Conservation (phyloP, 2,797 vertebrate genomes). For the Hyperoplus lanceolatus region DNA sequence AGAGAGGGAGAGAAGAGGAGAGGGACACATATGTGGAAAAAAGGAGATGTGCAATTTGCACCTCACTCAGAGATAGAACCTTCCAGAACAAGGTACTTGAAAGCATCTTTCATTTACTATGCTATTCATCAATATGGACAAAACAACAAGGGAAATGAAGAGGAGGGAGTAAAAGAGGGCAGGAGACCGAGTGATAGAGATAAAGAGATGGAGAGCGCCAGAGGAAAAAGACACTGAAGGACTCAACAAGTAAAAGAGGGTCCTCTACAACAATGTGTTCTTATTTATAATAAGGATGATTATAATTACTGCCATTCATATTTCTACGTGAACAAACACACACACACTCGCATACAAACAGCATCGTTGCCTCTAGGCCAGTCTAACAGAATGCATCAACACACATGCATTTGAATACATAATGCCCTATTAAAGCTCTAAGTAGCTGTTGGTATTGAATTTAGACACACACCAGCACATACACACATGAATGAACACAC, state of each 20-base stretch:
- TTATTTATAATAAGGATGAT: constrained; percentile 61
- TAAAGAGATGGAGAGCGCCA: constrained; percentile 40
- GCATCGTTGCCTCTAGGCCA: constrained; percentile 37
- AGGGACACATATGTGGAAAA: constrained; percentile 29
- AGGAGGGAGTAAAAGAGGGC: constrained; percentile 13
- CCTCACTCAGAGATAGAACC: constrained; percentile 49
- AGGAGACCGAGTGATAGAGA: constrained; percentile 34
- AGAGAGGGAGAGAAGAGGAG: constrained; percentile 10
- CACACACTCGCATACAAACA: constrained; percentile 47
- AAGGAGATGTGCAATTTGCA: constrained; percentile 50
- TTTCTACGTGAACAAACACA: constrained; percentile 43
- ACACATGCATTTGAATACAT: constrained; percentile 63
- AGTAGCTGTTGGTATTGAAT: constrained; percentile 39
- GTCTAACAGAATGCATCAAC: constrained; percentile 54
- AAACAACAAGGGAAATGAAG: constrained; percentile 19
- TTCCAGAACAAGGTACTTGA: constrained; percentile 70
- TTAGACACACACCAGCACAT: constrained; percentile 8
- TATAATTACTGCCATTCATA: constrained; percentile 68
- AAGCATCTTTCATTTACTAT: constrained; percentile 66
- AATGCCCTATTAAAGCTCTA: constrained; percentile 59
- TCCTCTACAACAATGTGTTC: constrained; percentile 56
- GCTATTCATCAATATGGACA: constrained; percentile 64
- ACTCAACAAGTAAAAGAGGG: constrained; percentile 53
- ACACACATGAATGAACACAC: not conserved
- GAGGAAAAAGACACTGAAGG: constrained; percentile 41